These are phyloP conservation scores for Eclectus roratus DNA, from an alignment of 2,113 vertebrate genomes.

Conservation along the genomic window DNA sequence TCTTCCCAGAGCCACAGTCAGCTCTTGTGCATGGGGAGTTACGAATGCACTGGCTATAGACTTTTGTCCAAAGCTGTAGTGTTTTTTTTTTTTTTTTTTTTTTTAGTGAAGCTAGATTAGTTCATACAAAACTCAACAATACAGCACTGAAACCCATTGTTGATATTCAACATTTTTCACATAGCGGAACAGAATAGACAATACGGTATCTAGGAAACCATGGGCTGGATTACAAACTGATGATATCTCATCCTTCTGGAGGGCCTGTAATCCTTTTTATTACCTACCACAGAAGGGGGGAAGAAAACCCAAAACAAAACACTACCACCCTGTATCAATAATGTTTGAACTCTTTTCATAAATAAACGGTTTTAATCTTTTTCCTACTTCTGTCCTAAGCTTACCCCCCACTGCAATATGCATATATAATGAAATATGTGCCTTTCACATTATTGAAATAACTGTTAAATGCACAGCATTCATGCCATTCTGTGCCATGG, in stretches of 20 bases:
- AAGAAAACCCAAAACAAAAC: constrained; percentile 67
- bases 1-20: constrained; percentile 88
- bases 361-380: constrained; percentile 73
- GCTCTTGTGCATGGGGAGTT: constrained; percentile 91
- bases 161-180: constrained; percentile 99
- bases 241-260: constrained; percentile 93
- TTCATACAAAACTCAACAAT: constrained; percentile 99
- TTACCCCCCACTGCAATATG: background rate
- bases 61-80: constrained; percentile 97
- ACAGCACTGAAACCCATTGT: constrained; percentile 99
- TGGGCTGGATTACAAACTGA: constrained; percentile 96
- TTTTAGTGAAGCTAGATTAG: constrained; percentile 99
- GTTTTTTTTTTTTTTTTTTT: constrained; percentile 76
- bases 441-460: constrained; percentile 25
- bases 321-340: constrained; percentile 80
- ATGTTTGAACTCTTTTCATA: constrained; percentile 74
- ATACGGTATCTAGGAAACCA: constrained; percentile 99
- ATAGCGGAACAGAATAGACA: constrained; percentile 99
- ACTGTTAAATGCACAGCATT: constrained; percentile 12
- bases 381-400: constrained; percentile 51
- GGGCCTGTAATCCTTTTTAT: constrained; percentile 95
- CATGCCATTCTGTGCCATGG: background rate
- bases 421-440: constrained; percentile 23
- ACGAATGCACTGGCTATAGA: constrained; percentile 97
- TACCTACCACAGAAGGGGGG: constrained; percentile 80